Base-by-base conservation (phyloP, 2,113 vertebrate species). In the Murina feae region DNA sequence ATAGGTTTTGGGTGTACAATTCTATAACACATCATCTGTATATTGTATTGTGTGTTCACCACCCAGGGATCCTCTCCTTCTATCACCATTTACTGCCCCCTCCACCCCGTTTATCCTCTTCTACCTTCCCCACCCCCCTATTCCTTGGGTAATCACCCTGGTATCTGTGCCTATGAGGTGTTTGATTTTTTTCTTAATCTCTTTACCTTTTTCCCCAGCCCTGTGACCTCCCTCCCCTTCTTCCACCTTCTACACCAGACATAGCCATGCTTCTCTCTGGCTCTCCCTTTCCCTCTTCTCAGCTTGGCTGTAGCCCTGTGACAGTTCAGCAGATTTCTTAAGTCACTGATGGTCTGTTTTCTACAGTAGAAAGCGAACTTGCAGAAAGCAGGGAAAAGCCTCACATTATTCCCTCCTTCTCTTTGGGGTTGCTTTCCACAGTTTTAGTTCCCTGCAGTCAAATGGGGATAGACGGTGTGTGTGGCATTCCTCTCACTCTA, bases 401-500 rank as follows among this genome's bases (percentile, higher is more conserved):
- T 81, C 72, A 18, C 25, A 7, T 9, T 30, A 9, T 42, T 20
- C 4, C 9, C 37, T 60, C 28, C 37, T 82, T 44, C 12, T 32
- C 39, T 63, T 42, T 7, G 25, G 55, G 12, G 30, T 82, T 63
- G 28, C 17, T 82, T 21, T 21, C 37, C 28, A 4, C 17, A 2
- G 25, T 7, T 18, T 32, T 18, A 44, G 55, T 42, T 21, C 1
- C 28, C 37, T 63, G 37, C 30, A 28, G 17, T 12, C 37, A 32
- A 8, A 4, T 0, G 1, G 2, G 1, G 49, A 37, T 53, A 9
- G 75, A 35, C 11, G 14, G 11, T 30, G 17, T 18, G 23, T 60
- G 23, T 28, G 35, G 25, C 16, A 20, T 42, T 81, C 37, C 37
- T 30, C 9, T 32, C 37, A 8, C 28, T 32, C 9, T 37, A 21